Percentiles rank a stretch among this genome's conserved stretches.
Evolutionary conservation across 2,888 invertebrate genomes (phyloP).

Genomic region (Drosophila pseudotakahashii): DNA sequence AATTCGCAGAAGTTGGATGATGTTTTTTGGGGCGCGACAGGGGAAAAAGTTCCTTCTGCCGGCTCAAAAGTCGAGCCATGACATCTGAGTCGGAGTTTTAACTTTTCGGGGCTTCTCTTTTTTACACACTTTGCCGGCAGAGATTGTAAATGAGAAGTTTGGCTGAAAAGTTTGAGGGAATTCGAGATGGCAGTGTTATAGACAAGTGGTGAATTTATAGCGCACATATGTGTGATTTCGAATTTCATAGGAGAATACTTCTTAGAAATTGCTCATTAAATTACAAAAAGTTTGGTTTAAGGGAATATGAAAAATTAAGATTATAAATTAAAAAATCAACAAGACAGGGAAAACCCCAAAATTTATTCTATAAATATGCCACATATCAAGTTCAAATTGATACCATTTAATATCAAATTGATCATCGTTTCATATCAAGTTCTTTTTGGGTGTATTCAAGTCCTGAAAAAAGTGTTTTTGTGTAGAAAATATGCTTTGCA

Average conservation of each 20-base stretch:
- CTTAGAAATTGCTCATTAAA: not conserved
- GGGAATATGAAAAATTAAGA: too few species aligned
- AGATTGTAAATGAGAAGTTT: slow-evolving; percentile 37
- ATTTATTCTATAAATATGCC: too few species aligned
- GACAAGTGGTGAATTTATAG: not conserved
- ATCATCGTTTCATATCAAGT: too few species aligned
- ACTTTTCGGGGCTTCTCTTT: slow-evolving; percentile 33
- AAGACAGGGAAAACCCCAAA: too few species aligned
- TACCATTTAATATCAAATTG: too few species aligned
- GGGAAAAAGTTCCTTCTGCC: slow-evolving; percentile 63
- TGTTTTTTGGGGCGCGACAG: slow-evolving; percentile 47
- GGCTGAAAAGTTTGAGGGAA: not conserved
- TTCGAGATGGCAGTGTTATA: not conserved
- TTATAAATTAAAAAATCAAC: too few species aligned
- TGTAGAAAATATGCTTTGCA: slow-evolving; percentile 73
- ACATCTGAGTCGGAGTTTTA: slow-evolving; percentile 62
- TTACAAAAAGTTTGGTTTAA: not conserved
- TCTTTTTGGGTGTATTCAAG: not conserved
- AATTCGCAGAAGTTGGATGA: slow-evolving; percentile 22
- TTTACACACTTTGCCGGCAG: slow-evolving; percentile 24
- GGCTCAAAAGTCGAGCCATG: slow-evolving; percentile 70
- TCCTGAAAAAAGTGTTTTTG: slow-evolving; percentile 18
- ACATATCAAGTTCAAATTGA: not conserved
- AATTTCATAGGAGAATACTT: not conserved
- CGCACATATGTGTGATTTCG: not conserved